Percentiles rank a stretch among this genome's conserved stretches.
Conservation (phyloP, 2,113 vertebrate genomes). For the Ochotona curzoniae region DNA sequence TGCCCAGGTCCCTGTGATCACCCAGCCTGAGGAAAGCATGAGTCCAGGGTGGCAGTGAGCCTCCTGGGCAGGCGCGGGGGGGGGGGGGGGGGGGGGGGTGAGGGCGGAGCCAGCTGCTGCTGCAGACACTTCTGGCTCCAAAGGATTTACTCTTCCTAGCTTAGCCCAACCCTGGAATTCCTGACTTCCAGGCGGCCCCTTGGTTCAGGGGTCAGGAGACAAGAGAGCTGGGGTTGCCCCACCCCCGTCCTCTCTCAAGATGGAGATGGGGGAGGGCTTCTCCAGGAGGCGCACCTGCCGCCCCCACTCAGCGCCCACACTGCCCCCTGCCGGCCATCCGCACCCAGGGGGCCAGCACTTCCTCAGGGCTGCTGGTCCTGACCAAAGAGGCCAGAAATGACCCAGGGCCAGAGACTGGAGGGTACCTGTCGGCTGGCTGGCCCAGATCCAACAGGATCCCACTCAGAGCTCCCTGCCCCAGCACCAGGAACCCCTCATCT, state of each 20-base stretch:
- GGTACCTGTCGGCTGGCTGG: background rate
- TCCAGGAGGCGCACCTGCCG: background rate
- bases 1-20: too few relatives aligned
- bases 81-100: too few relatives aligned
- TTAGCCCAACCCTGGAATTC: too few relatives aligned
- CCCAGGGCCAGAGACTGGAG: background rate
- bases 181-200: background rate
- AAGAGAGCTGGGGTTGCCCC: background rate
- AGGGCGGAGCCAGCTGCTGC: too few relatives aligned
- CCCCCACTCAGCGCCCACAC: background rate
- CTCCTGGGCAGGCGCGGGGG: background rate
- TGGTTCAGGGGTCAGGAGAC: background rate
- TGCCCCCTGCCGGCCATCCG: background rate
- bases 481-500: fast-evolving
- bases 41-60: background rate
- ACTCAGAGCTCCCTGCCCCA: background rate
- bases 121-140: fast-evolving
- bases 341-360: background rate
- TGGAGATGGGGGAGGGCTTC: background rate
- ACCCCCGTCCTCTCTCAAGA: background rate
- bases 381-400: background rate
- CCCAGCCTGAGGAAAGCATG: too few relatives aligned
- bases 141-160: fast-evolving
- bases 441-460: background rate
- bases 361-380: background rate